Conservation (phyloP, 2,797 vertebrate species). For the Hemitrygon akajei region DNA sequence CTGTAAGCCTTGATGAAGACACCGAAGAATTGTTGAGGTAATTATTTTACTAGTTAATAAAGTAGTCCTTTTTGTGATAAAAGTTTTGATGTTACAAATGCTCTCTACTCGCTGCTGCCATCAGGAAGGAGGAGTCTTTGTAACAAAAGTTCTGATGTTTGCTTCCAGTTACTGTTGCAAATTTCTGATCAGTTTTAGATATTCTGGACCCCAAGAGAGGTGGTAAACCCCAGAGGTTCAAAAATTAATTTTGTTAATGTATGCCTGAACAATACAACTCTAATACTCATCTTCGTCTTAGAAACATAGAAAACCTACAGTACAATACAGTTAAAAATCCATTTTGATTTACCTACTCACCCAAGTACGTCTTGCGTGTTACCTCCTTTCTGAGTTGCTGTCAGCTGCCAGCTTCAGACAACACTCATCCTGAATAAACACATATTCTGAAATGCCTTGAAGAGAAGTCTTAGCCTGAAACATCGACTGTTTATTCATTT, state of each 20-base stretch:
- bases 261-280: no score
- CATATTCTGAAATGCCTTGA: no score
- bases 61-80: neutral
- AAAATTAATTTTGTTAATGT: no score
- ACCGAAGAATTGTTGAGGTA: constrained; percentile 68
- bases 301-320: no score
- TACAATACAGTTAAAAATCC: no score
- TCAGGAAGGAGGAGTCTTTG: neutral
- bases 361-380: neutral
- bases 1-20: constrained; percentile 43
- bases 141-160: neutral
- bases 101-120: no score
- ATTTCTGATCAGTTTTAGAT: neutral
- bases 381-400: neutral
- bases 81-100: no score
- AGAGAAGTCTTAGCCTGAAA: no score
- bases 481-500: no score
- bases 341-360: neutral
- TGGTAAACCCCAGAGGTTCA: neutral
- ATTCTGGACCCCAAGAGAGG: no score
- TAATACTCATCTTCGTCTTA: no score
- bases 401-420: neutral
- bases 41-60: neutral
- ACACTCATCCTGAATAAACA: no score
- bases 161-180: neutral